phyloP scores from a whole-genome alignment of 2,797 vertebrate species.

The Hirundo rustica region DNA sequence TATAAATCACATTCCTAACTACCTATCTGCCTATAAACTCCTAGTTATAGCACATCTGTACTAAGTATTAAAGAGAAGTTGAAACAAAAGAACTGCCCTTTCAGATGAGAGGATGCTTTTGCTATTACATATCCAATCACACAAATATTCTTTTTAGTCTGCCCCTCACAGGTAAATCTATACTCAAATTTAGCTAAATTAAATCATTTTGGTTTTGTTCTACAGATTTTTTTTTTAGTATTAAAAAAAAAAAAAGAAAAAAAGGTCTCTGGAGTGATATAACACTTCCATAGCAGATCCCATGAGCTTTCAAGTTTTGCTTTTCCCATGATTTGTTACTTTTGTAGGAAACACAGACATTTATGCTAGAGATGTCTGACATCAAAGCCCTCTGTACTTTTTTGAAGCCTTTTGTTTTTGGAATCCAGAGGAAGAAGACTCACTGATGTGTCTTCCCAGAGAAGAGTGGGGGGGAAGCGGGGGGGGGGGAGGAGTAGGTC shows the following conservation, averaged over 20 bases:
- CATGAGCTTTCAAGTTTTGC: neutral
- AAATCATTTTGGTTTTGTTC: neutral
- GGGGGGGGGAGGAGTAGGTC: neutral
- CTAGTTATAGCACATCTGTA: neutral
- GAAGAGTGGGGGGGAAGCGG: neutral
- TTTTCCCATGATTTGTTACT: neutral
- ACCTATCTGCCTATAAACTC: neutral
- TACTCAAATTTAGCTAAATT: neutral
- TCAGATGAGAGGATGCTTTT: neutral
- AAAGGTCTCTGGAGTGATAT: neutral
- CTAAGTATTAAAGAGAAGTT: neutral
- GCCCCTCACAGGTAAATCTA: neutral
- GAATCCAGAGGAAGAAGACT: neutral
- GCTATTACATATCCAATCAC: neutral
- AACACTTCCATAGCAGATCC: neutral
- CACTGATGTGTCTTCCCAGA: neutral
- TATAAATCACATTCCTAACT: neutral
- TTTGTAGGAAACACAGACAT: neutral
- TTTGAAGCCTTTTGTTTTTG: neutral
- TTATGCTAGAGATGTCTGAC: neutral
- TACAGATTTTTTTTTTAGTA: neutral
- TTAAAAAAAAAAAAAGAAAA: neutral
- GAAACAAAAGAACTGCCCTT: neutral
- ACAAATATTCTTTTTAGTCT: neutral
- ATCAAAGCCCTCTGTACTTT: neutral